Conservation (phyloP, 2,113 vertebrate species). For the human (Homo sapiens) region GRCh38 chr7:78756001-78756500, state of each 20-base stretch:
- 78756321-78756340: neutral
- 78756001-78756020: neutral
- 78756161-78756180: neutral
- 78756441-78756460: neutral
- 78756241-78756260: neutral
- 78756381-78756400: neutral
- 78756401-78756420: neutral
- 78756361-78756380: neutral
- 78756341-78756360: neutral
- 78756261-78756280: neutral
- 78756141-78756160: neutral
- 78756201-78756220: neutral
- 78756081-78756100: neutral
- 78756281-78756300: neutral
- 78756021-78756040: neutral
- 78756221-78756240: neutral
- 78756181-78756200: neutral
- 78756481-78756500: neutral
- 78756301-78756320: neutral
- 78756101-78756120: neutral
- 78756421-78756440: neutral
- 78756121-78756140: neutral
- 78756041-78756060: neutral
- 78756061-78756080: neutral
- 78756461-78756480: slow-evolving; percentile 50